phyloP scores from a whole-genome alignment of 53 echinoderm and acorn worm genomes.

The Luidia sarsii region DNA sequence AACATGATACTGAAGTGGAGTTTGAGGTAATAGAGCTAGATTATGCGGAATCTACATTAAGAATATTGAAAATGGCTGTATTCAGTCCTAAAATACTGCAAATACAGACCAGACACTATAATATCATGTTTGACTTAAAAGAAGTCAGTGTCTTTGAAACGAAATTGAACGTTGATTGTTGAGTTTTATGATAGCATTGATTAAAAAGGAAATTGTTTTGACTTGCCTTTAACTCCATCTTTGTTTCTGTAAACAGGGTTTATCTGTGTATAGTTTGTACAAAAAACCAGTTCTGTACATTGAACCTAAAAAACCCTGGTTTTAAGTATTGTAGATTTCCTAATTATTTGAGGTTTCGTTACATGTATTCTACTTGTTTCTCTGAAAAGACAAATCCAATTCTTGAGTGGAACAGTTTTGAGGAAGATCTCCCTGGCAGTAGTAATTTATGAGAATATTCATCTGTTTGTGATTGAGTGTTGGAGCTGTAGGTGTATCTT shows the following conservation, averaged over 20 bases:
- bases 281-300: constrained; percentile 28
- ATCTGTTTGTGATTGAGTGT: no score
- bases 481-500: no score
- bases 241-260: constrained; percentile 15
- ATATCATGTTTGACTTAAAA: neutral
- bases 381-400: no score
- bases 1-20: no score
- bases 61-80: neutral
- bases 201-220: neutral
- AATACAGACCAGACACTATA: neutral
- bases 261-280: neutral
- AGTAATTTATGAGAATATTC: no score
- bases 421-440: no score
- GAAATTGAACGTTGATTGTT: neutral
- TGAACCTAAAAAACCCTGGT: constrained; percentile 15
- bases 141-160: neutral
- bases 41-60: neutral
- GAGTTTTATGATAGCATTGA: neutral
- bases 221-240: constrained; percentile 33
- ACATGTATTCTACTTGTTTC: no score
- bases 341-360: no score
- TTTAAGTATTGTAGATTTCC: neutral
- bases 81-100: neutral
- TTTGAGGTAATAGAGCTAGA: no score
- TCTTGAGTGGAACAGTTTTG: no score